A percentile compares a stretch with the other conserved stretches of the same genome.
Conservation (phyloP, 2,797 vertebrate genomes). For the Adrianichthys oophorus region DNA sequence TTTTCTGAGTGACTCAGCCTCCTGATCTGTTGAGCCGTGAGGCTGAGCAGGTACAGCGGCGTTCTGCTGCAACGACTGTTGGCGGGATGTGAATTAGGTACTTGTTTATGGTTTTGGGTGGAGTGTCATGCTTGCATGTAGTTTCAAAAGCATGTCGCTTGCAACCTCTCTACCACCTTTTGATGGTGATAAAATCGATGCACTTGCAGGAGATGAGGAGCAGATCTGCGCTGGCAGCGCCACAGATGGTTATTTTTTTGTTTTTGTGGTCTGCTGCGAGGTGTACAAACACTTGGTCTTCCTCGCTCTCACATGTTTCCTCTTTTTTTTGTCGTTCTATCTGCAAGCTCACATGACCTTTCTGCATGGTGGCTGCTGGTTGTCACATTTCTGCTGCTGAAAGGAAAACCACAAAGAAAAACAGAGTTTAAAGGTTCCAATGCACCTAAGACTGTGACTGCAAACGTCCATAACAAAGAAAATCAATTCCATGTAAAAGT, state of each 20-base stretch:
- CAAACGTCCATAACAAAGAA: not conserved
- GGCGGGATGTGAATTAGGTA: conserved; percentile 43
- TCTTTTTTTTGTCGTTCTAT: conserved; percentile 33
- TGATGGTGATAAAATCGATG: conserved; percentile 31
- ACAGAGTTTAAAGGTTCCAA: conserved; percentile 15
- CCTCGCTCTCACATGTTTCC: conserved; percentile 44
- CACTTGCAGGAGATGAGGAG: conserved; percentile 5
- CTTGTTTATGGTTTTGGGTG: conserved; percentile 72
- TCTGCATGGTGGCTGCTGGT: conserved; percentile 23
- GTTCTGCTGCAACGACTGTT: too few relatives aligned
- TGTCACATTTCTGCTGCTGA: conserved; percentile 35
- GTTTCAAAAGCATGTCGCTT: conserved; percentile 64
- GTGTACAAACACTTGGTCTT: conserved; percentile 49
- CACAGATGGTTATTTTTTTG: conserved; percentile 1
- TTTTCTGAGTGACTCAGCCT: not conserved
- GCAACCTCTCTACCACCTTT: conserved; percentile 27
- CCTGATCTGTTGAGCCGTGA: not conserved
- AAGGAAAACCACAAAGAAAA: conserved; percentile 69
- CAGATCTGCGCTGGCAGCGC: conserved; percentile 4
- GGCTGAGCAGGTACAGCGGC: not conserved
- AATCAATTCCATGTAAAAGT: too few relatives aligned
- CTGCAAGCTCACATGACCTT: conserved; percentile 59
- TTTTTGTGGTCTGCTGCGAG: conserved; percentile 42
- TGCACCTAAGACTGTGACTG: not conserved
- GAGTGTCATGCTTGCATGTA: conserved; percentile 38